Conservation (phyloP, 2,797 vertebrate species). For the Danio tinwini region DNA sequence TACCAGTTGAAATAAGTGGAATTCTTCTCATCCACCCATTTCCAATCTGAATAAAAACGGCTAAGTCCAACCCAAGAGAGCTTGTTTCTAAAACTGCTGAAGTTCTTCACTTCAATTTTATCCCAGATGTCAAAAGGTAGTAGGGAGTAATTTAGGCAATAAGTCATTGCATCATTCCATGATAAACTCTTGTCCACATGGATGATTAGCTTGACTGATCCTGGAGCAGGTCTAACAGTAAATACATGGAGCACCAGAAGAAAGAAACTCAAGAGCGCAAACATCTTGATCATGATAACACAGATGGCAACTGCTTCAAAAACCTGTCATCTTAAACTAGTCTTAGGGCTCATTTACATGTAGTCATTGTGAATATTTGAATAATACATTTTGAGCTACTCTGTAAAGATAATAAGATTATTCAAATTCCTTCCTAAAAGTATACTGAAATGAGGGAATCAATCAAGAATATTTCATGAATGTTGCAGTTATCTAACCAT, state of each 20-base stretch:
- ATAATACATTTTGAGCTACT: neutral
- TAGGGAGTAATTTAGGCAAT: neutral
- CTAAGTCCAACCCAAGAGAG: conserved; percentile 15
- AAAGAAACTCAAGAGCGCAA: neutral
- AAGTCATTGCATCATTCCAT: neutral
- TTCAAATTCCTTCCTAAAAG: neutral
- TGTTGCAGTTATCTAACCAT: too few species aligned
- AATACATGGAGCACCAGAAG: neutral
- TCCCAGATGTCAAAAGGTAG: neutral
- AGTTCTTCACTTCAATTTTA: neutral
- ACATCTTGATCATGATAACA: conserved; percentile 6
- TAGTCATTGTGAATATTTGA: neutral
- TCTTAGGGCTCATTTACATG: neutral
- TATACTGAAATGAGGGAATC: neutral
- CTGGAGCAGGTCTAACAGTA: neutral
- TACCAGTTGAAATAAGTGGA: conserved; percentile 17
- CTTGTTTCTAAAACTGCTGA: neutral
- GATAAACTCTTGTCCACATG: neutral
- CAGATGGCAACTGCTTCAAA: neutral
- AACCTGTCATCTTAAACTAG: neutral
- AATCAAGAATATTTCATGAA: too few species aligned
- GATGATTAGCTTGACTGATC: neutral
- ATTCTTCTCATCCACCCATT: neutral
- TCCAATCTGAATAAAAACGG: neutral
- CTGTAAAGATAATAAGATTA: neutral